Conservation (phyloP, 2,888 invertebrate species). For the Dasysyrphus tricinctus region DNA sequence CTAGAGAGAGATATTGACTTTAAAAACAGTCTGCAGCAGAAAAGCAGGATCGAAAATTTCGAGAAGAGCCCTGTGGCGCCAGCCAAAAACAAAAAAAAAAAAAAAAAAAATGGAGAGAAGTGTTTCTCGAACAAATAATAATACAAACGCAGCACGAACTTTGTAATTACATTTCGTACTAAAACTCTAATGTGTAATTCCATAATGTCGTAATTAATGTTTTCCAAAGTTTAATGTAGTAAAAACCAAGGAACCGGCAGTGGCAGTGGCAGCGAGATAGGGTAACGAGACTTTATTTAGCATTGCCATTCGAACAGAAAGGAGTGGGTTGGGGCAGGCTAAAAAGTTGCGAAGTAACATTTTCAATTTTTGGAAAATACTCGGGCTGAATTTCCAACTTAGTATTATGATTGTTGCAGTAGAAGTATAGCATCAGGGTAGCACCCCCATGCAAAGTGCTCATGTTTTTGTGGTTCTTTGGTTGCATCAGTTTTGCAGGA, state of each 20-base stretch:
- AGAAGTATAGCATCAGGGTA: too few relatives aligned
- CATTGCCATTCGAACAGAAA: not conserved
- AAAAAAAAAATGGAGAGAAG: constrained; percentile 8
- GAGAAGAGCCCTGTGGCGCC: constrained; percentile 28
- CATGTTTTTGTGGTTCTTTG: constrained; percentile 51
- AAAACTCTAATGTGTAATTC: constrained; percentile 72
- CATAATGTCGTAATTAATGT: constrained; percentile 74
- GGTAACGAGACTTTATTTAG: constrained; percentile 6
- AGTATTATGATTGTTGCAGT: constrained; percentile 6
- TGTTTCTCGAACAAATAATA: constrained; percentile 21
- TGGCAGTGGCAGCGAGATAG: not conserved
- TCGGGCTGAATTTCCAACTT: not conserved
- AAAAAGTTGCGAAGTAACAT: constrained; percentile 46
- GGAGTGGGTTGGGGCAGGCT: not conserved
- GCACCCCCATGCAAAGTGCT: constrained; percentile 13
- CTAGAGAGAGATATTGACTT: constrained; percentile 21
- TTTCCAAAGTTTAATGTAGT: constrained; percentile 73
- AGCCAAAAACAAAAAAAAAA: constrained; percentile 15
- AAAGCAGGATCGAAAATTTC: not conserved
- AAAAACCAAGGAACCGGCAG: constrained; percentile 49
- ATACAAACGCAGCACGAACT: constrained; percentile 54
- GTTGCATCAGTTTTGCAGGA: constrained; percentile 40
- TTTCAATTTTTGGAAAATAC: constrained; percentile 47
- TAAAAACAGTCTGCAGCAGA: constrained; percentile 7
- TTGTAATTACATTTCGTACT: constrained; percentile 74